These are phyloP conservation scores for Epinotia nisella DNA, from an alignment of 2,888 invertebrate species.

Conservation along the genomic window DNA sequence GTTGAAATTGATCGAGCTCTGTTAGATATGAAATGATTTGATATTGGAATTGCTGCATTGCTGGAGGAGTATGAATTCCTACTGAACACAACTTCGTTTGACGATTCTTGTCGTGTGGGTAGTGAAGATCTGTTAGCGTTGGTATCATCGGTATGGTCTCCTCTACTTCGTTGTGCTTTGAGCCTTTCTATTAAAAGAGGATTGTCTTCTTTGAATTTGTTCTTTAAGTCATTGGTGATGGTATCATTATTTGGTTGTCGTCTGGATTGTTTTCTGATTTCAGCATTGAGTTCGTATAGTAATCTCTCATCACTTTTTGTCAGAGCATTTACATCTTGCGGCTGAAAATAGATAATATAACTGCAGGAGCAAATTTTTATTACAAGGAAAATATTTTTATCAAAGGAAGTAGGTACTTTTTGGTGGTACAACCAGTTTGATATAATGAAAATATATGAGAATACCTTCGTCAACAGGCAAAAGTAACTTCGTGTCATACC, in stretches of 20 bases:
- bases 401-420: too few relatives aligned
- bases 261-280: slow-evolving; percentile 63
- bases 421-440: too few relatives aligned
- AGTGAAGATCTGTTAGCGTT: slow-evolving; percentile 50
- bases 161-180: slow-evolving; percentile 50
- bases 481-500: slow-evolving; percentile 55
- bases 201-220: slow-evolving; percentile 67
- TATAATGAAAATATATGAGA: too few relatives aligned
- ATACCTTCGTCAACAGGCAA: neutral
- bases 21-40: slow-evolving; percentile 16
- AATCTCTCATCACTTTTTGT: slow-evolving; percentile 57
- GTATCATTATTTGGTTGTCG: slow-evolving; percentile 56
- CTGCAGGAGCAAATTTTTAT: too few relatives aligned
- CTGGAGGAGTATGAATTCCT: slow-evolving; percentile 33
- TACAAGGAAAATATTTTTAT: too few relatives aligned
- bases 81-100: slow-evolving; percentile 30
- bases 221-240: slow-evolving; percentile 55
- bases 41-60: slow-evolving; percentile 9
- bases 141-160: slow-evolving; percentile 50
- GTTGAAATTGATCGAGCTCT: neutral
- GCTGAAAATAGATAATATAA: slow-evolving; percentile 56
- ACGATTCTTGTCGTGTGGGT: slow-evolving; percentile 35
- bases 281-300: slow-evolving; percentile 71
- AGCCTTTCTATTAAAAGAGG: slow-evolving; percentile 61
- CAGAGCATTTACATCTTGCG: slow-evolving; percentile 57